Evolutionary conservation across 2,113 vertebrate genomes (phyloP).

Genomic region (Daphoenositta chrysoptera): DNA sequence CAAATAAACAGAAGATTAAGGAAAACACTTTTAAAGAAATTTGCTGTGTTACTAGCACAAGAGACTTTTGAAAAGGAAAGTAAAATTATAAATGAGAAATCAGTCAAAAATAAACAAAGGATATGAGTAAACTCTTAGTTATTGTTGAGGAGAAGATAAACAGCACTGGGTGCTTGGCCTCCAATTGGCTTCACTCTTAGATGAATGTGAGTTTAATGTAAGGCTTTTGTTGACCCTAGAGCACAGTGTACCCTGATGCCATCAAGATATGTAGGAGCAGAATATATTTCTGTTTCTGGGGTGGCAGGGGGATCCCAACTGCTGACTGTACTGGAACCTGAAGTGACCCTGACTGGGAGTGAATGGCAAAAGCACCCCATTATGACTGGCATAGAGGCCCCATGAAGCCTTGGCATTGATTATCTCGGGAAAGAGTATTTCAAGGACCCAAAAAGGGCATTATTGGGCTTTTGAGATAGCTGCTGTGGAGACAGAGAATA

Average conservation of each 20-base stretch:
- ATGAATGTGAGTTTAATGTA: neutral
- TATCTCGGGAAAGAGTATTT: neutral
- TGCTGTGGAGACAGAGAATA: neutral
- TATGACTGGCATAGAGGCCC: neutral
- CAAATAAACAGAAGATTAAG: neutral
- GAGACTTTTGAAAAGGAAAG: neutral
- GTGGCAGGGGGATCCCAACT: fast-evolving
- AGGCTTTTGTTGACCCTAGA: neutral
- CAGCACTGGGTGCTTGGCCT: neutral
- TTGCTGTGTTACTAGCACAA: neutral
- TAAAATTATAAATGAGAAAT: neutral
- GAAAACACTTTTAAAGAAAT: neutral
- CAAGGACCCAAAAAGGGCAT: neutral
- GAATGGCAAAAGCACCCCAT: neutral
- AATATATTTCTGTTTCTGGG: fast-evolving
- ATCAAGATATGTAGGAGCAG: neutral
- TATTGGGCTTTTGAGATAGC: neutral
- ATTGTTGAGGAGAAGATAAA: neutral
- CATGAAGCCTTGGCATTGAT: neutral
- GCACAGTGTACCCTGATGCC: too few species aligned
- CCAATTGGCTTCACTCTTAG: neutral
- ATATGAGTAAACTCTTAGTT: neutral
- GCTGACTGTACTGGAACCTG: neutral
- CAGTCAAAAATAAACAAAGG: neutral
- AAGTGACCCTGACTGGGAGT: neutral